Base-by-base conservation (phyloP, 2,888 invertebrate genomes). In the Idaea biselata region DNA sequence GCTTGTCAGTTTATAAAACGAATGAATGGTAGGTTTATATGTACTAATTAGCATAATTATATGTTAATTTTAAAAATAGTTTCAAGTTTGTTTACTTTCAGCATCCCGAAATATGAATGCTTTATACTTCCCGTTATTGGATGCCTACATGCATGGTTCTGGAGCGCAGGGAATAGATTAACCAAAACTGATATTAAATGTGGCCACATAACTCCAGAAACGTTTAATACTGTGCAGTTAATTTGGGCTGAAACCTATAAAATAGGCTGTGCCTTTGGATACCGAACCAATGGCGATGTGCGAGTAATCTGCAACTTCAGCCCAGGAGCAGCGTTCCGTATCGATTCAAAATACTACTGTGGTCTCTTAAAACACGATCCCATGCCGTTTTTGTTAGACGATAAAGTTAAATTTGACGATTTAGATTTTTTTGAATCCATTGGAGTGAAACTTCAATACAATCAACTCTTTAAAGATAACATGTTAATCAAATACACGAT, bases 261-360 rank as follows among this genome's bases (percentile, higher is more conserved):
- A 83, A 79, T 92, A 17, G 91, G 91, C 58, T 92, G 91, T 73
- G 91, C 90, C 14, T 88, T 80, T 66, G 88, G 82, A 44, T 65
- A 68, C 65, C 74, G 72, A 55, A 16, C 56, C 1, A 80, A 80
- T 64, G 88, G 87, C 25, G 84, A 91, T 68, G 66, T 84, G 18
- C 79, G 90, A 76, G 84, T 91, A 11, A 77, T 88, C 1, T 92
- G 91, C 63, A 87, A 89, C 68, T 92, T 91, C 68, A 74, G 87
- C 25, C 91, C 91, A 11, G 88, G 89, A 18, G 89, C 91, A n/a
- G 83, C 86, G 16, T 91, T 83, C 67, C 72, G 69, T 67, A 63
- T 91, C 7, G 69, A 79, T 1, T 80, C 81, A 0, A 81, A 80
- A 66, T 85, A 80, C 63, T 89, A 76, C 63, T 91, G 91, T 68